Base-by-base conservation (phyloP, 2,888 invertebrate species). In the Drosophila lutescens region DNA sequence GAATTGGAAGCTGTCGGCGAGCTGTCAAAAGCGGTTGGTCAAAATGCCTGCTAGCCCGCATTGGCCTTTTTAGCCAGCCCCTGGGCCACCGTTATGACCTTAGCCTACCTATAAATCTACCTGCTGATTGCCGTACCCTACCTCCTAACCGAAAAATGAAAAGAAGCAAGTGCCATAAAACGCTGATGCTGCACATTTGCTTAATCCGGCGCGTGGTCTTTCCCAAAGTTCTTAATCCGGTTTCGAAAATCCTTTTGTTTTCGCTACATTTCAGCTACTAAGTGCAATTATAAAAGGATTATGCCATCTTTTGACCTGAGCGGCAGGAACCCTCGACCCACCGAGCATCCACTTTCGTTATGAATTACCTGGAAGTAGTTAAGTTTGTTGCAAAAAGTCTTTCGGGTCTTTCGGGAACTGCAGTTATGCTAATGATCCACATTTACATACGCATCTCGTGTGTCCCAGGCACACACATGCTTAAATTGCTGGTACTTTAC, bases 281-380 rank as follows among this genome's bases (percentile, higher is more conserved):
- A 76, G 63, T 75, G 87, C 79, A 84, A 86, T 88, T 88, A 88
- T 88, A 85, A 85, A 85, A 84, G 85, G 81, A 88, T 85, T 88
- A 74, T 78, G 75, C 58, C 80, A 81, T 77, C 26, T 62, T 65
- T 63, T 69, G 78, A 69, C 74, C 68, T 41, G 57, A 17, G 26
- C 5, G 26, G 26, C 5, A n/a, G 44, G 20, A 15, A 53, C 41
- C 20, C 56, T 32, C 44, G 36, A 46, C 40, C 30, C 26, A 6
- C 26, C 50, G 36, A 23, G 49, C 36, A 13, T 49, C 50, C 65
- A 63, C 57, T 76, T 82, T 71, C 73, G 71, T 79, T 79, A 75
- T 88, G 84, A 85, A 88, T 80, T 85, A 85, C 72, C 86, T 88
- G 77, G 84, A 88, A 88, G 71, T 78, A 69, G 74, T 61, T 67